Evolutionary conservation across 64 coral and sea anemone genomes (phyloP).

Genomic region (Hydrozoanthus tunicans): DNA sequence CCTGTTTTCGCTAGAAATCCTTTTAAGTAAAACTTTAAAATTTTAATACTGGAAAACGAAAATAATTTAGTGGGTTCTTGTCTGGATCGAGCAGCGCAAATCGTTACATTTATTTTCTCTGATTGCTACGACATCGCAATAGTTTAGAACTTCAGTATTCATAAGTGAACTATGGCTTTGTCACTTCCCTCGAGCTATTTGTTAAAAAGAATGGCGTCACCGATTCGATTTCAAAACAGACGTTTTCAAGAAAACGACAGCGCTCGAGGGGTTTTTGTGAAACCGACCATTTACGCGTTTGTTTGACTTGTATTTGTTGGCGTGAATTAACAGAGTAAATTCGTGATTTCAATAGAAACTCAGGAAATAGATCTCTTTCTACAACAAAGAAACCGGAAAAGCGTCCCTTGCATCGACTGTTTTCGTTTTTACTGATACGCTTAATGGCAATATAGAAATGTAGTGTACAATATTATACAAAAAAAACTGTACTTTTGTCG

Average conservation of each 20-base stretch:
- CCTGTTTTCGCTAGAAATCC: no score
- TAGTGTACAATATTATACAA: not conserved
- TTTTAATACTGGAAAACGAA: no score
- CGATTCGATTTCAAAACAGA: not conserved
- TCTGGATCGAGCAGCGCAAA: no score
- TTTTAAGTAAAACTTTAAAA: no score
- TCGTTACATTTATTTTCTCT: not conserved
- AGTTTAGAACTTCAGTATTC: not conserved
- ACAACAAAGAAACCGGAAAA: conserved; percentile 2
- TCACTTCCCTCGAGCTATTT: conserved; percentile 12
- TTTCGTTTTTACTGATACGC: not conserved
- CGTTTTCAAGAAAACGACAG: not conserved
- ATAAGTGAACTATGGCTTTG: not conserved
- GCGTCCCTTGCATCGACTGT: not conserved
- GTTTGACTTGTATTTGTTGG: not conserved
- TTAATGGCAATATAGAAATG: not conserved
- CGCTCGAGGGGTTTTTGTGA: not conserved
- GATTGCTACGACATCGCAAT: not conserved
- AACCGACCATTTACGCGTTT: not conserved
- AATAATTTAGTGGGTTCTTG: no score
- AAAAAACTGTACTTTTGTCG: not conserved
- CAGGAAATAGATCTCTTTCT: not conserved
- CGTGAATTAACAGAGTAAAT: not conserved
- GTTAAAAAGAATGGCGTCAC: not conserved
- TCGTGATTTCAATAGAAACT: not conserved